phyloP scores from a whole-genome alignment of 1,140 invertebrate genomes.

The Phymastichus coffea region DNA sequence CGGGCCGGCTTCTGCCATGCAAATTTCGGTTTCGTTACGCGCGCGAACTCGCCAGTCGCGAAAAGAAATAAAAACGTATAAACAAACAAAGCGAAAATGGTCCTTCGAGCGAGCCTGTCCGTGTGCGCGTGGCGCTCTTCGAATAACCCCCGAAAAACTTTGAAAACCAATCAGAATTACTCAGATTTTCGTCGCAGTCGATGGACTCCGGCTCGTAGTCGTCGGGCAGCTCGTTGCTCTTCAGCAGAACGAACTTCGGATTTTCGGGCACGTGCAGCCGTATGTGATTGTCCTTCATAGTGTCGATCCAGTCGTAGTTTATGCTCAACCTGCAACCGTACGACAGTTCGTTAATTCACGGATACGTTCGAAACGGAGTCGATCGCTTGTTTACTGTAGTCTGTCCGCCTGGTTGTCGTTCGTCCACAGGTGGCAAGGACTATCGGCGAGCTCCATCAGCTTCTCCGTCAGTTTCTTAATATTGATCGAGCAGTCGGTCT shows the following conservation, averaged over 20 bases:
- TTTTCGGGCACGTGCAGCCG: constrained; percentile 30
- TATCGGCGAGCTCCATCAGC: constrained; percentile 43
- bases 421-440: constrained; percentile 51
- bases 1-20: constrained; percentile 2
- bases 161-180: constrained; percentile 29
- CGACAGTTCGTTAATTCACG: too few species aligned
- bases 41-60: background rate
- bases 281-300: constrained; percentile 38
- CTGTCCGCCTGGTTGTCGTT: too few species aligned
- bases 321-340: too few species aligned
- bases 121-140: too few species aligned
- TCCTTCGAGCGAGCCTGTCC: too few species aligned
- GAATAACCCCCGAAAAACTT: too few species aligned
- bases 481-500: constrained; percentile 30
- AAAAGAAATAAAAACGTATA: too few species aligned
- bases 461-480: constrained; percentile 43
- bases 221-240: constrained; percentile 33
- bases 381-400: too few species aligned
- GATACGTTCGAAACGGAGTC: too few species aligned
- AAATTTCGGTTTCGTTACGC: background rate
- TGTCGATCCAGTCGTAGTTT: too few species aligned
- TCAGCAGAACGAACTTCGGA: constrained; percentile 20
- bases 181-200: background rate
- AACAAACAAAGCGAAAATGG: too few species aligned
- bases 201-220: constrained; percentile 39